Conservation (phyloP, 2,113 vertebrate species). For the Thunnus thynnus region DNA sequence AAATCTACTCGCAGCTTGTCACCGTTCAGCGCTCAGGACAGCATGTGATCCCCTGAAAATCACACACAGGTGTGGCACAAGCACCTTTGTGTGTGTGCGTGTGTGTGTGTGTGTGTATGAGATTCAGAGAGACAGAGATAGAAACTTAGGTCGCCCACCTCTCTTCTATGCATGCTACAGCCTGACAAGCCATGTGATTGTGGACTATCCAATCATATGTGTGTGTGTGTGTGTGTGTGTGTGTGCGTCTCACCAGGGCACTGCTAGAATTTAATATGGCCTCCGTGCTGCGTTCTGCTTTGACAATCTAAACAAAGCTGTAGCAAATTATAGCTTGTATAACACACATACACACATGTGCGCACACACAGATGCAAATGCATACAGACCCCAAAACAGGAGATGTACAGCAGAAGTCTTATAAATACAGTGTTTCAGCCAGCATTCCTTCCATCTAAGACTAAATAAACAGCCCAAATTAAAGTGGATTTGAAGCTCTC, state of each 20-base stretch:
- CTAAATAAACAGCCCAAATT: conserved; percentile 81
- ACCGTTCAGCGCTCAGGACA: conserved; percentile 72
- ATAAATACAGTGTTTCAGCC: conserved; percentile 74
- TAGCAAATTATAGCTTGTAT: conserved; percentile 68
- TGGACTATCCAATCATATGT: conserved; percentile 10
- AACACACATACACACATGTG: conserved; percentile 34
- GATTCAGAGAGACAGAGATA: conserved; percentile 1
- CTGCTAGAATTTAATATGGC: conserved; percentile 70
- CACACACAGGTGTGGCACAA: conserved; percentile 78
- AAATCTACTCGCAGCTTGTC: conserved; percentile 83
- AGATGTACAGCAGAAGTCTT: conserved; percentile 62
- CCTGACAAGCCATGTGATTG: conserved; percentile 60
- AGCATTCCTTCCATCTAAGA: conserved; percentile 72
- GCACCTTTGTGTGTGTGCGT: conserved; percentile 8
- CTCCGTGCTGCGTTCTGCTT: conserved; percentile 67
- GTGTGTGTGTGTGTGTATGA: neutral
- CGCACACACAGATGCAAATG: conserved; percentile 36
- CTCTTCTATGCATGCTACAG: conserved; percentile 14
- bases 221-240: conserved; percentile 5
- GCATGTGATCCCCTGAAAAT: conserved; percentile 79
- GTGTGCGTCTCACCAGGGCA: conserved; percentile 26
- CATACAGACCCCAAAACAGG: conserved; percentile 34
- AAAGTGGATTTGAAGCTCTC: conserved; percentile 57
- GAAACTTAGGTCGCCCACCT: conserved; percentile 41
- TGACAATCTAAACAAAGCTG: conserved; percentile 83